Conservation (phyloP, 2,113 vertebrate species). For the Oncorhynchus nerka region DNA sequence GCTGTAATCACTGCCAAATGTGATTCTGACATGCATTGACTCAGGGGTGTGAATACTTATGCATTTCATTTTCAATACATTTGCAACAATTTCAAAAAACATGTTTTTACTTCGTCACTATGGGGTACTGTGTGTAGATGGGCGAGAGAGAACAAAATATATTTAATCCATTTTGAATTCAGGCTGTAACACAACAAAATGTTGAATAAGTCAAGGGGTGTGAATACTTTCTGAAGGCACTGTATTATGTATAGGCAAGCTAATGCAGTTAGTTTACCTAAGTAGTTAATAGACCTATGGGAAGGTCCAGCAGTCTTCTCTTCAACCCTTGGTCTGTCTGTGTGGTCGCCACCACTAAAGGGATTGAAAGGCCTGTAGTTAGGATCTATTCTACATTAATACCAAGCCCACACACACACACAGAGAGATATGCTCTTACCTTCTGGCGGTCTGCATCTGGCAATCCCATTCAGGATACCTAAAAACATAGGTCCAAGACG, state of each 20-base stretch:
- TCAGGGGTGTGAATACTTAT: too few species aligned
- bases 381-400: not conserved
- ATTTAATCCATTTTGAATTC: too few species aligned
- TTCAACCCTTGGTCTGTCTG: conserved; percentile 17
- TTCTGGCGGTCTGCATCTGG: conserved; percentile 42
- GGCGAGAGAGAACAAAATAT: too few species aligned
- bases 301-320: not conserved
- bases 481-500: not conserved
- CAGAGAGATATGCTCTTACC: conserved; percentile 34
- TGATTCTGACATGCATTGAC: too few species aligned
- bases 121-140: too few species aligned
- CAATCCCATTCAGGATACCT: conserved; percentile 73
- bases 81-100: too few species aligned
- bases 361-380: not conserved
- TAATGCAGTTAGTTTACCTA: conserved; percentile 15
- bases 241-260: not conserved
- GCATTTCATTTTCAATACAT: too few species aligned
- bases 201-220: too few species aligned
- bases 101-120: too few species aligned
- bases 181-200: too few species aligned
- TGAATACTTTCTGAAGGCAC: too few species aligned
- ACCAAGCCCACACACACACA: not conserved
- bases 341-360: conserved; percentile 29
- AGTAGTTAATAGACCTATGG: conserved; percentile 11
- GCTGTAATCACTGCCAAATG: too few species aligned